Conservation (phyloP, 1,140 invertebrate species). For the Mya arenaria region DNA sequence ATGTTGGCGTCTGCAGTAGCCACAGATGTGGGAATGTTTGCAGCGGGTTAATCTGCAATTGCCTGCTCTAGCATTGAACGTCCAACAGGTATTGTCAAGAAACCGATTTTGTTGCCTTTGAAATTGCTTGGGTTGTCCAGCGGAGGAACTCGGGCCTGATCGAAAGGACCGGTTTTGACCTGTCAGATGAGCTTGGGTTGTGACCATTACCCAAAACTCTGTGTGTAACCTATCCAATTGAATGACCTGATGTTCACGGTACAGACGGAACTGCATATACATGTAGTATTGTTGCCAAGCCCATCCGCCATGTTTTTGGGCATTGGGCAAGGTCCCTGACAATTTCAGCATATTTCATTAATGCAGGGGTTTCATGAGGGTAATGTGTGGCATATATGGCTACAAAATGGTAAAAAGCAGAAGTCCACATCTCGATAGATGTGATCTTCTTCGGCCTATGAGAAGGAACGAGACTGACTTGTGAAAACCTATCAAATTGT, state of each 20-base stretch:
- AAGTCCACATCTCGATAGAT: conserved; percentile 4
- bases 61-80: background rate
- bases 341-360: conserved; percentile 22
- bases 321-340: conserved; percentile 9
- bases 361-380: background rate
- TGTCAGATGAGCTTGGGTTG: background rate
- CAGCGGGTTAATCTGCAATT: background rate
- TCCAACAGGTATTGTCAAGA: conserved; percentile 1
- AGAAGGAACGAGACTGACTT: background rate
- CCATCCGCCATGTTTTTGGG: background rate
- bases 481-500: background rate
- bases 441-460: background rate
- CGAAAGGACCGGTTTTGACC: no score
- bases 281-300: background rate
- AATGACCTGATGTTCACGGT: background rate
- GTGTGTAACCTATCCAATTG: conserved; percentile 5
- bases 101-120: background rate
- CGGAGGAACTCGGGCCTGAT: background rate
- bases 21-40: conserved; percentile 3
- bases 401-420: background rate
- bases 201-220: conserved; percentile 4
- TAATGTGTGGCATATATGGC: background rate
- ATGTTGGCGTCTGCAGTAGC: background rate
- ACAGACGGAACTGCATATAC: background rate
- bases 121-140: background rate